phyloP scores from a whole-genome alignment of 2,113 vertebrate species.

The Sebastes fasciatus region DNA sequence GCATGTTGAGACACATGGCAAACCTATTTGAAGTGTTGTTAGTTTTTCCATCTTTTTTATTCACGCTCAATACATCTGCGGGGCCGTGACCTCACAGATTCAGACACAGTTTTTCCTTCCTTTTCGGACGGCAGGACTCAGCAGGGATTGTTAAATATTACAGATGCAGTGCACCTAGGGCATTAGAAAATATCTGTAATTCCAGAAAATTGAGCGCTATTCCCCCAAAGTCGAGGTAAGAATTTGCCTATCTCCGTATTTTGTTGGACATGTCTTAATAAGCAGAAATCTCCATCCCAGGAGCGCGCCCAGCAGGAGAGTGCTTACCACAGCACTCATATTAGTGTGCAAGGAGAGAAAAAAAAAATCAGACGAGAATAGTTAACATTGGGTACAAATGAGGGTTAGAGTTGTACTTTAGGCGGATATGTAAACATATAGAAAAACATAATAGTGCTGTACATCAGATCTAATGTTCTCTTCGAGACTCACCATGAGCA shows the following conservation, averaged over 20 bases:
- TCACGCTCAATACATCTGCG: background rate
- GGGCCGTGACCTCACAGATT: background rate
- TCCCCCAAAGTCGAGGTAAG: slow-evolving; percentile 37
- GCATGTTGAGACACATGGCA: slow-evolving; percentile 16
- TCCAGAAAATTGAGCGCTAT: slow-evolving; percentile 23
- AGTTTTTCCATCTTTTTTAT: background rate
- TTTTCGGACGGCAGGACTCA: background rate
- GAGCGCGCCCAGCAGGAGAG: slow-evolving; percentile 49
- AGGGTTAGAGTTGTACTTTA: slow-evolving; percentile 21
- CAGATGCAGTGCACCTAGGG: background rate
- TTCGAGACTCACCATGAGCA: background rate
- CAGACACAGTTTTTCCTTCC: background rate
- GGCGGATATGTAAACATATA: slow-evolving; percentile 6
- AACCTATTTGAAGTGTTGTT: background rate
- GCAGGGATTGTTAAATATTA: slow-evolving; percentile 16
- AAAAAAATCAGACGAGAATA: slow-evolving; percentile 14
- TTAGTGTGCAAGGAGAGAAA: background rate
- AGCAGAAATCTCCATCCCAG: slow-evolving; percentile 61
- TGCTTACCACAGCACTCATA: slow-evolving; percentile 50
- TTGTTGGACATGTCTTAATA: slow-evolving; percentile 59
- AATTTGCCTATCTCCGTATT: slow-evolving; percentile 47
- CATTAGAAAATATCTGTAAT: slow-evolving; percentile 28
- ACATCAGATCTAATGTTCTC: too few relatives aligned
- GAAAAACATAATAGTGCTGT: too few relatives aligned
- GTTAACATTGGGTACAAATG: slow-evolving; percentile 35